Evolutionary conservation across 2,113 vertebrate species (phyloP).

Genomic region (Varanus komodoensis): DNA sequence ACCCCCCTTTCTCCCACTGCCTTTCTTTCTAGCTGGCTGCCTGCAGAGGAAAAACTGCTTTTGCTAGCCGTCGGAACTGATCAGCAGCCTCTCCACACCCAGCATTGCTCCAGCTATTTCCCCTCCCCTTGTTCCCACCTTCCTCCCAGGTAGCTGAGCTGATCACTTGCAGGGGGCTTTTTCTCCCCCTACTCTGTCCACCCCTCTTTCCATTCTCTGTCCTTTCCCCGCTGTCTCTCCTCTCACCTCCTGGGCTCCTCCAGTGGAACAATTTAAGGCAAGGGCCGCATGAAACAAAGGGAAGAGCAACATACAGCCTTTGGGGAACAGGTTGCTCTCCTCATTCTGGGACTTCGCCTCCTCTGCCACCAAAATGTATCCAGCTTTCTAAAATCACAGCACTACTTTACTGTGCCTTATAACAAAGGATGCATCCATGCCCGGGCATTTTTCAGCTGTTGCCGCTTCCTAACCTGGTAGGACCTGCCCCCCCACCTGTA

Average conservation of each 20-base stretch:
- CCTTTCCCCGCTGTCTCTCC: not conserved
- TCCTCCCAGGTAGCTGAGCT: not conserved
- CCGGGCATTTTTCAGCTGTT: not conserved
- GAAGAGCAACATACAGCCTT: not conserved
- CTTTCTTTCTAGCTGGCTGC: not conserved
- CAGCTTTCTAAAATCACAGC: not conserved
- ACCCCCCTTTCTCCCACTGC: not conserved
- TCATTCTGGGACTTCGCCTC: not conserved
- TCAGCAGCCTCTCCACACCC: not conserved
- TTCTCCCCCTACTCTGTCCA: not conserved
- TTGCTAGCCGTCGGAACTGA: not conserved
- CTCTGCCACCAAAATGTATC: not conserved
- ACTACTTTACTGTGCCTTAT: not conserved
- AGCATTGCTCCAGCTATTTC: not conserved
- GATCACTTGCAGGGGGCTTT: not conserved
- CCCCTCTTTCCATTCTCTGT: not conserved
- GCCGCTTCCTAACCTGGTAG: too few species aligned
- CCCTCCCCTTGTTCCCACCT: not conserved
- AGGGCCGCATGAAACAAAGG: not conserved
- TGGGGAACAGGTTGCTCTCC: not conserved
- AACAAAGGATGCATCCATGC: not conserved
- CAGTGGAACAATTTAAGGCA: not conserved
- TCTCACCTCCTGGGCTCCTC: not conserved
- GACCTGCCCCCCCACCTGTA: not conserved
- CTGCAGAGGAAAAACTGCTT: not conserved